Evolutionary conservation across 2,113 vertebrate genomes (phyloP).

Genomic region (Dendropsophus ebraccatus): DNA sequence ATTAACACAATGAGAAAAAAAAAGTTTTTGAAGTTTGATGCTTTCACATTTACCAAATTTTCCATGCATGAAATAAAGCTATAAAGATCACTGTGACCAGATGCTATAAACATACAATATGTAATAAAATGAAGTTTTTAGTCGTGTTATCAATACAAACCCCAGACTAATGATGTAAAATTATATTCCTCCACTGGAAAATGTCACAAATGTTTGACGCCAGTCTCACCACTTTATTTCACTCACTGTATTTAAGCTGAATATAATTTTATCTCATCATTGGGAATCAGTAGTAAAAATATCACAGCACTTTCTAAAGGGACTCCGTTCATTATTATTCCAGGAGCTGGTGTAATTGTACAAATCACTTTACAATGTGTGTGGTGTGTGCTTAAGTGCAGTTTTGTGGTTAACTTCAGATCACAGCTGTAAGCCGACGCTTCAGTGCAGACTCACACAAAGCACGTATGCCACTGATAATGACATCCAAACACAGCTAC

Average conservation of each 20-base stretch:
- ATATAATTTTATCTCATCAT: not conserved
- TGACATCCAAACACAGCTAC: constrained; percentile 27
- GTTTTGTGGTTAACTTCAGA: constrained; percentile 49
- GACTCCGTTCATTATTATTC: constrained; percentile 17
- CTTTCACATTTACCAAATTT: too few relatives aligned
- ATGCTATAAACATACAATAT: not conserved
- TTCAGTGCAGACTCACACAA: not conserved
- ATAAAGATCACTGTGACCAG: not conserved
- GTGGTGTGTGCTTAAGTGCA: constrained; percentile 47
- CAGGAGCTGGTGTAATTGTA: constrained; percentile 7
- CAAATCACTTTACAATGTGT: constrained; percentile 56
- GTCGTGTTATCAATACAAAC: too few relatives aligned
- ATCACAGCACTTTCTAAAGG: constrained; percentile 3
- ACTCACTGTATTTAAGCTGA: not conserved
- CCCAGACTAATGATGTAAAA: constrained; percentile 11
- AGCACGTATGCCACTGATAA: constrained; percentile 50
- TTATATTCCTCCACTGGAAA: not conserved
- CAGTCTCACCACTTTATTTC: not conserved
- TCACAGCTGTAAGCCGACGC: constrained; percentile 42
- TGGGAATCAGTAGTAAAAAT: constrained; percentile 17
- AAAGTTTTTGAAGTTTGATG: too few relatives aligned
- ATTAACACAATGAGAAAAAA: not conserved
- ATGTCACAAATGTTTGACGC: not conserved
- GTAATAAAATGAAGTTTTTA: not conserved
- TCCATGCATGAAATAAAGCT: not conserved